Evolutionary conservation across 35 echinoderm and acorn worm genomes (phyloP).

Genomic region (Lytechinus pictus): DNA sequence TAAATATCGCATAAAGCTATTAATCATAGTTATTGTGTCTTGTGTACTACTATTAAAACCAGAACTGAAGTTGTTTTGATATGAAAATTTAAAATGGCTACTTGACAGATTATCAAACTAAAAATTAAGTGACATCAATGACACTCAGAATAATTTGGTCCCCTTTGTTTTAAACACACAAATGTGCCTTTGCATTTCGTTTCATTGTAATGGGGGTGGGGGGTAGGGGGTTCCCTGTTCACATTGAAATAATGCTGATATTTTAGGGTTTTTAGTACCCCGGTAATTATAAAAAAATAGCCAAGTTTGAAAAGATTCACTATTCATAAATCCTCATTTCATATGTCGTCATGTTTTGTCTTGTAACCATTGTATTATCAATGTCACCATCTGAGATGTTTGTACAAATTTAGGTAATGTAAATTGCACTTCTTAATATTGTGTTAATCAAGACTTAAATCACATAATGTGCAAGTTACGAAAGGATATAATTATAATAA

Average conservation of each 20-base stretch:
- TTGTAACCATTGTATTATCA: not conserved
- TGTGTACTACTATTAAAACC: not conserved
- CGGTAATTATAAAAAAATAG: not conserved
- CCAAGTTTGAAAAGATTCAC: not conserved
- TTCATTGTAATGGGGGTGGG: not conserved
- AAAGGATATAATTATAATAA: not conserved
- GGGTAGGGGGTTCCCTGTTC: too few relatives aligned
- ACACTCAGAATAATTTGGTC: not conserved
- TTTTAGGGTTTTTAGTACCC: too few relatives aligned
- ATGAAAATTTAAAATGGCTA: not conserved
- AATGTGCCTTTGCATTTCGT: not conserved
- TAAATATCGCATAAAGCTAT: not conserved
- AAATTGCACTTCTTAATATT: not conserved
- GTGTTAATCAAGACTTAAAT: not conserved
- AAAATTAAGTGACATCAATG: not conserved
- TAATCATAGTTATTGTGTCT: not conserved
- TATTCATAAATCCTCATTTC: not conserved
- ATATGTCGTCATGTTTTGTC: not conserved
- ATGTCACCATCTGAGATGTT: not conserved
- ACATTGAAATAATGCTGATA: too few relatives aligned
- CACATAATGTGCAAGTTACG: not conserved
- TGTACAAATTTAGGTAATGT: not conserved
- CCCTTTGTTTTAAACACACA: not conserved
- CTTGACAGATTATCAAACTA: not conserved
- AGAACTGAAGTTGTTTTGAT: not conserved